These are phyloP conservation scores for Urocolius indicus DNA, from an alignment of 2,113 vertebrate genomes.

Conservation along the genomic window DNA sequence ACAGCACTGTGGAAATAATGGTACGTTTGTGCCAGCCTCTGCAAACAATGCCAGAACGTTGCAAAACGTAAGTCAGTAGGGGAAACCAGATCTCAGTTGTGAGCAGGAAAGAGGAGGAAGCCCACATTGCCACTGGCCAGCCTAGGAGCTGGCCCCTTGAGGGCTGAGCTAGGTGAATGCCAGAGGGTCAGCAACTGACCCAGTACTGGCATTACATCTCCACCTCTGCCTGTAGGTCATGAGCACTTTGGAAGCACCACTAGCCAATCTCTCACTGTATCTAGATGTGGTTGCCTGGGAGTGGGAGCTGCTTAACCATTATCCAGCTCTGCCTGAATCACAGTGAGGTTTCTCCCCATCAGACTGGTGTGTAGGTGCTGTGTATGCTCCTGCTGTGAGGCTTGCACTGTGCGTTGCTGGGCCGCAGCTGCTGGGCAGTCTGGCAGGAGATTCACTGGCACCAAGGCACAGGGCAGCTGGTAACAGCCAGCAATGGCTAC, in stretches of 20 bases:
- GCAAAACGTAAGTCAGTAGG: neutral
- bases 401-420: neutral
- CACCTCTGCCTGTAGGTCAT: neutral
- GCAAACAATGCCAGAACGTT: neutral
- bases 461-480: neutral
- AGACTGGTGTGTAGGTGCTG: too few relatives aligned
- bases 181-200: neutral
- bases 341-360: neutral
- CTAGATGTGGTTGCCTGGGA: neutral
- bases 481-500: neutral
- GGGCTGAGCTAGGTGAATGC: neutral
- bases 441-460: neutral
- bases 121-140: neutral
- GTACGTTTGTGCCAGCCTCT: neutral
- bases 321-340: fast-evolving
- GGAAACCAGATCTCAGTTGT: neutral
- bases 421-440: too few relatives aligned
- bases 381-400: fast-evolving
- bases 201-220: fast-evolving
- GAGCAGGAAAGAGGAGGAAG: neutral
- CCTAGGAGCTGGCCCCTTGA: neutral
- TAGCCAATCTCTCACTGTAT: neutral
- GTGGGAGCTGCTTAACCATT: neutral
- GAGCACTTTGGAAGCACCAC: neutral
- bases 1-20: neutral